Base-by-base conservation (phyloP, 2,888 invertebrate genomes). In the Agrochola litura region DNA sequence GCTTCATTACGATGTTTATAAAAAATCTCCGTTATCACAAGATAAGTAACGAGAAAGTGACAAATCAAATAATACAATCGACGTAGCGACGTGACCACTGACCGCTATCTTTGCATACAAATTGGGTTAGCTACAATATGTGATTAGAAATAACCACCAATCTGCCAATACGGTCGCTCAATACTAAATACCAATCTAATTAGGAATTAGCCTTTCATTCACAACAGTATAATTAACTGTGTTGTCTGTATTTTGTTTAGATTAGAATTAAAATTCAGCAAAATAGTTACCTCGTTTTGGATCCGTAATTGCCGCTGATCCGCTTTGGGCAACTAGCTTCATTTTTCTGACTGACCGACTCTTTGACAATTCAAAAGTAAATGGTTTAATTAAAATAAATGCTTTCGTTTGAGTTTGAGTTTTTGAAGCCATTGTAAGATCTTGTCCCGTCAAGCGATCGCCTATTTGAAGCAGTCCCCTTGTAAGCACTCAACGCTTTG, bases 61-160 rank as follows among this genome's bases (percentile, higher is more conserved):
- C 30, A 73, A 63, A 76, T 61, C 61, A 80, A 64, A 64, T 61
- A 25, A 37, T 56, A 56, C 52, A 46, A 71, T 37, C 56, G 14
- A n/a, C n/a, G 12, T 22, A 69, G 25, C 19, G n/a, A 79, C 73
- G 70, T 64, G 67, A 73, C 71, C 83, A 30, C 67, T 25, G 69
- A 66, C 70, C 54, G 22, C 75, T 75, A 75, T 76, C 54, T 83
- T 77, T 73, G 71, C 63, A 77, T 73, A 83, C 70, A 70, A 80
- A 83, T 81, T 52, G 22, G 70, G 67, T 65, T 67, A 54, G 66
- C 72, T 68, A 77, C 65, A 68, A 58, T 68, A 52, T 85, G 76
- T 80, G 72, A 83, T 83, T 74, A 83, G 83, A 85, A 72, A 77
- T 80, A 72, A 70, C 79, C 66, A 58, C 74, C 58, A 84, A 82